These are phyloP conservation scores for Hiodon alosoides DNA, from an alignment of 2,113 vertebrate species.

Conservation along the genomic window DNA sequence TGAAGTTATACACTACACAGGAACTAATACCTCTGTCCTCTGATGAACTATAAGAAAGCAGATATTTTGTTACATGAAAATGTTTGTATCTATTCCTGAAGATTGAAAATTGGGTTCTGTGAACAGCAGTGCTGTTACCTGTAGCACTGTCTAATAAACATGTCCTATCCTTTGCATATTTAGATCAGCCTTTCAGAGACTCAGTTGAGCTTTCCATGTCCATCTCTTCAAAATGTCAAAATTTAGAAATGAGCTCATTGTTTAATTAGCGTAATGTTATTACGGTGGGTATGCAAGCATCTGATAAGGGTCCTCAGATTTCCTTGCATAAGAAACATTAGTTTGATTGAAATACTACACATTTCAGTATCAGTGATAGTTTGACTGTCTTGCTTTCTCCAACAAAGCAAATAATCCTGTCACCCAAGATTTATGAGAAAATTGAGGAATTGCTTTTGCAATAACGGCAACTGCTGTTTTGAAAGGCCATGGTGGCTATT, in stretches of 20 bases:
- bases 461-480: slow-evolving; percentile 8
- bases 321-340: slow-evolving; percentile 2
- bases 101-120: no score
- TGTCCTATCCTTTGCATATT: not conserved
- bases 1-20: no score
- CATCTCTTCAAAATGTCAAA: not conserved
- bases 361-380: not conserved
- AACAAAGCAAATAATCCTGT: slow-evolving; percentile 20
- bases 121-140: not conserved
- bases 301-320: slow-evolving; percentile 4
- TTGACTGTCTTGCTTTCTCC: not conserved
- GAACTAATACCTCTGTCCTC: no score
- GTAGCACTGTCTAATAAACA: not conserved
- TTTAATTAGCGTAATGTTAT: slow-evolving; percentile 8
- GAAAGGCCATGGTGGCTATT: slow-evolving; percentile 4
- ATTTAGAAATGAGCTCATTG: slow-evolving; percentile 5
- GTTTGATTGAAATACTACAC: slow-evolving; percentile 9
- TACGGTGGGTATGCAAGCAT: not conserved
- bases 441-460: slow-evolving; percentile 24
- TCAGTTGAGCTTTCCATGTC: not conserved
- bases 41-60: no score
- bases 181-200: slow-evolving; percentile 8
- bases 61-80: no score
- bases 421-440: slow-evolving; percentile 18
- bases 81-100: no score